Evolutionary conservation across 2,113 vertebrate species (phyloP).

Genomic region (Lutjanus erythropterus): DNA sequence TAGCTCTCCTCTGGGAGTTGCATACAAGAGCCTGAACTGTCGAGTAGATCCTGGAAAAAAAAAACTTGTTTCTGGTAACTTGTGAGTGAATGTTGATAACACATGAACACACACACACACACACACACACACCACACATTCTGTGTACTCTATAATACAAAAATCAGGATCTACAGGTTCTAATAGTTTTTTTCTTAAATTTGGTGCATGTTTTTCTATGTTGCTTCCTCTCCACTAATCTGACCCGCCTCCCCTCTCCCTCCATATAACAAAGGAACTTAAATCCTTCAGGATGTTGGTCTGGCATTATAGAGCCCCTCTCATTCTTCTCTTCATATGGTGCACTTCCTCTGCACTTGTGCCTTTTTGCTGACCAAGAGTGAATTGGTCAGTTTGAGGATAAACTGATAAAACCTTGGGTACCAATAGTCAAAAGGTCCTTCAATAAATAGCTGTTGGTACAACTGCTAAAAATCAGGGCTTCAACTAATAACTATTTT

Average conservation of each 20-base stretch:
- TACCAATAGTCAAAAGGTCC: background rate
- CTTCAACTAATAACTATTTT: too few relatives aligned
- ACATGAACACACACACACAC: conserved; percentile 12
- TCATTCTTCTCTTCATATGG: background rate
- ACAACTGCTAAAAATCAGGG: too few relatives aligned
- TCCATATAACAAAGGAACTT: conserved; percentile 5
- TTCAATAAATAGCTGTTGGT: background rate
- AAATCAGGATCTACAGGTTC: conserved; percentile 7
- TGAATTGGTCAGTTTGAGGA: conserved; percentile 4
- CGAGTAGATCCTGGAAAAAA: conserved; percentile 47
- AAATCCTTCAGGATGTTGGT: background rate
- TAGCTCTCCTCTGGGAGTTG: conserved; percentile 71
- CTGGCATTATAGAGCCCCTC: background rate
- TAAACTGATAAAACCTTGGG: background rate
- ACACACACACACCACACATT: conserved; percentile 12
- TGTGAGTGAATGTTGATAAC: conserved; percentile 36
- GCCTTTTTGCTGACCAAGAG: background rate
- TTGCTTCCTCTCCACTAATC: conserved; percentile 14
- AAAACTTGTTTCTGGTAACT: conserved; percentile 39
- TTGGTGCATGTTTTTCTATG: background rate
- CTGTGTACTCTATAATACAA: background rate
- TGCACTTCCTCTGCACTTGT: background rate
- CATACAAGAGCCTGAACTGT: conserved; percentile 54
- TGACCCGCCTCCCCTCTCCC: background rate
- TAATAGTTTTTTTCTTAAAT: background rate